Conservation (phyloP, 2,113 vertebrate species). For the Psittacus erithacus region DNA sequence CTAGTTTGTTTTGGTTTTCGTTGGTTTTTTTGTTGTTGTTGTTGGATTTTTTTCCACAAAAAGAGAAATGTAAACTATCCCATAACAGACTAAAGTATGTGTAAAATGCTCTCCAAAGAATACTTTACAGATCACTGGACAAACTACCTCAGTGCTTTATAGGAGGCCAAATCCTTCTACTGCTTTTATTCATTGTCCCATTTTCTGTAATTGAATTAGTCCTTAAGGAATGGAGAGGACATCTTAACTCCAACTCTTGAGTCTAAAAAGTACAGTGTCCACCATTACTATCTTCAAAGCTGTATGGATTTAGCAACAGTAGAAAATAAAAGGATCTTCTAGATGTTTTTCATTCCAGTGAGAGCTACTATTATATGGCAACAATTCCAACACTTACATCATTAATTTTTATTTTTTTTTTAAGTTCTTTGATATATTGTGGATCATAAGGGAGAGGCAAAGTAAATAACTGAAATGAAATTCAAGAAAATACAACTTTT, state of each 20-base stretch:
- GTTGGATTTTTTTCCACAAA: not conserved
- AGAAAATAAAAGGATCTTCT: not conserved
- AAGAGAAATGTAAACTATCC: not conserved
- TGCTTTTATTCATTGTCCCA: not conserved
- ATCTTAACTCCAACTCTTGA: not conserved
- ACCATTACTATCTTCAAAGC: not conserved
- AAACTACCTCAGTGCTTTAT: not conserved
- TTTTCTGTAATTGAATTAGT: not conserved
- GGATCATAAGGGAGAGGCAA: not conserved
- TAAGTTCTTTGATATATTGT: not conserved
- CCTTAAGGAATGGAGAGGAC: not conserved
- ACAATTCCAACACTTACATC: not conserved
- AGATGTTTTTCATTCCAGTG: not conserved
- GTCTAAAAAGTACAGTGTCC: not conserved
- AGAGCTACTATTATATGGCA: not conserved
- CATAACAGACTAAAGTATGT: not conserved
- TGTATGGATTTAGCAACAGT: not conserved
- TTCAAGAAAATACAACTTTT: not conserved
- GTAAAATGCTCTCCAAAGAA: not conserved
- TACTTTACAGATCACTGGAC: not conserved
- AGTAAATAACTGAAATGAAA: not conserved
- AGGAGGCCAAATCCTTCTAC: not conserved
- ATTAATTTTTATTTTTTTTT: not conserved
- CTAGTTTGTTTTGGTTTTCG: rapidly evolving
- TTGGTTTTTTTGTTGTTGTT: not conserved